These are phyloP conservation scores for Rosalia funebris DNA, from an alignment of 2,888 invertebrate genomes.

Conservation along the genomic window DNA sequence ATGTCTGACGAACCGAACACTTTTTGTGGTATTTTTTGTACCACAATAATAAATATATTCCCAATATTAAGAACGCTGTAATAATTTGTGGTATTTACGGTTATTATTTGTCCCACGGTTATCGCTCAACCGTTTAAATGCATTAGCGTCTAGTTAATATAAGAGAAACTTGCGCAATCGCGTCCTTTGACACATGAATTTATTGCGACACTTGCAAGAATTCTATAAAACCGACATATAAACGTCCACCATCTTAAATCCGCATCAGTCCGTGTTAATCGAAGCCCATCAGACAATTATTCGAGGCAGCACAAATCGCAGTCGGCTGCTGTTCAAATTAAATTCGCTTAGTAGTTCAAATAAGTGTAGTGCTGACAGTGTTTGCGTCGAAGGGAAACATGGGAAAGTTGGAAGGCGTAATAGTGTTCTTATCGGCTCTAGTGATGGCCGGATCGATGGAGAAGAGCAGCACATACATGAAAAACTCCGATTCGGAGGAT, in stretches of 20 bases:
- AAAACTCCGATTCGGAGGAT: conserved; percentile 14
- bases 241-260: conserved; percentile 1
- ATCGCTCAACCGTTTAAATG: conserved; percentile 36
- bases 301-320: no score
- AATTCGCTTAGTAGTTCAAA: neutral
- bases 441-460: neutral
- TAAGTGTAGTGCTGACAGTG: conserved; percentile 3
- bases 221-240: conserved; percentile 12
- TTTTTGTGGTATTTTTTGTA: neutral
- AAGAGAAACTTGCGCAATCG: conserved; percentile 18
- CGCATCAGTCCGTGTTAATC: neutral
- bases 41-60: conserved; percentile 10
- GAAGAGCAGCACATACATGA: conserved; percentile 21
- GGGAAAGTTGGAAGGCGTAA: neutral
- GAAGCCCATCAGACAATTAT: neutral
- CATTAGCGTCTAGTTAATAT: conserved; percentile 28
- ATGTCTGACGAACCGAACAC: neutral
- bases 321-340: neutral
- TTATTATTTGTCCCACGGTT: conserved; percentile 33
- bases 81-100: conserved; percentile 23
- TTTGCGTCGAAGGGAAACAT: neutral
- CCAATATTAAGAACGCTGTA: conserved; percentile 9
- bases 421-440: neutral
- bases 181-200: conserved; percentile 14
- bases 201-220: conserved; percentile 9